Percentiles rank a stretch among this genome's conserved stretches.
These are phyloP conservation scores for Aphelenchoides besseyi DNA, from an alignment of 1,140 invertebrate species.

Conservation along the genomic window DNA sequence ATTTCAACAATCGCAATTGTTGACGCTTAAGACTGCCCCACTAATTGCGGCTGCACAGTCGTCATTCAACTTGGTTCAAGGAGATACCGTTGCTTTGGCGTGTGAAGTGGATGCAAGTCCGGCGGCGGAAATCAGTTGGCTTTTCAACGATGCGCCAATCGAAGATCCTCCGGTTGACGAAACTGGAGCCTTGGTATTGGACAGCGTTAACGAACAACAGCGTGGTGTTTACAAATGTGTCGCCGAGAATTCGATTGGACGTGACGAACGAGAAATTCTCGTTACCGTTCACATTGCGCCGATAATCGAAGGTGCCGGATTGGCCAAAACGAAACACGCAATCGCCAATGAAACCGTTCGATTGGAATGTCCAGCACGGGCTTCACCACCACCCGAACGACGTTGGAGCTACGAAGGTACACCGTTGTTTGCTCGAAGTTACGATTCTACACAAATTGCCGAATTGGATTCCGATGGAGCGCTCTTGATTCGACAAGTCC, in stretches of 20 bases:
- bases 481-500: constrained; percentile 40
- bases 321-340: constrained; percentile 19
- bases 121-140: constrained; percentile 38
- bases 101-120: constrained; percentile 53
- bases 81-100: constrained; percentile 46
- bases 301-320: constrained; percentile 45
- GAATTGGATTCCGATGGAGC: constrained; percentile 41
- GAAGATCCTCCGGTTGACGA: constrained; percentile 42
- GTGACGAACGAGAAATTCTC: constrained; percentile 45
- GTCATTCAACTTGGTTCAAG: constrained; percentile 51
- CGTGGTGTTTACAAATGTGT: constrained; percentile 53
- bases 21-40: constrained; percentile 39
- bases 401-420: constrained; percentile 55
- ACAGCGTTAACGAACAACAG: constrained; percentile 47
- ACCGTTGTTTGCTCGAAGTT: not conserved
- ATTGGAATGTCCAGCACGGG: constrained; percentile 50
- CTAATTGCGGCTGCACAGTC: constrained; percentile 44
- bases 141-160: constrained; percentile 34
- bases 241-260: constrained; percentile 51
- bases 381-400: constrained; percentile 52
- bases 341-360: constrained; percentile 51
- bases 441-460: constrained; percentile 11
- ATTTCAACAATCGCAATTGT: constrained; percentile 23
- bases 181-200: constrained; percentile 48
- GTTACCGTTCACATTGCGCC: constrained; percentile 57